phyloP scores from a whole-genome alignment of 2,113 vertebrate species.

The Echinops telfairi region DNA sequence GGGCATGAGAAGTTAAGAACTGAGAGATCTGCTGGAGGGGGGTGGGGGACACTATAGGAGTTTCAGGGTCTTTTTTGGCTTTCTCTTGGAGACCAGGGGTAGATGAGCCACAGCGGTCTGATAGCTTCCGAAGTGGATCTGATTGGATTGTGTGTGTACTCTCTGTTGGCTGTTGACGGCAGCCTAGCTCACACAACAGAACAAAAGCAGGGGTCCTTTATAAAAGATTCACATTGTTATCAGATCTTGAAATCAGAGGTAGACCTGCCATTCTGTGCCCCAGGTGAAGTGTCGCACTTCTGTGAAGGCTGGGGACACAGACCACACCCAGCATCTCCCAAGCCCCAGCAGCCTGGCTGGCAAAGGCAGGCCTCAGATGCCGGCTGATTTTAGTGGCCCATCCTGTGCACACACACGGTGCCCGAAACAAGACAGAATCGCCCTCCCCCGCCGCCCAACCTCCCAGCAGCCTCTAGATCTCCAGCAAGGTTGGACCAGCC shows the following conservation, averaged over 20 bases:
- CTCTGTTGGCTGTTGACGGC: not conserved
- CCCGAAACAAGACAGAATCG: not conserved
- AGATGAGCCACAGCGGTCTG: not conserved
- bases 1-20: not conserved
- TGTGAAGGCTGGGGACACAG: not conserved
- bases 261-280: not conserved
- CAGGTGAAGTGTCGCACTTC: not conserved
- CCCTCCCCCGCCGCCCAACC: too few species aligned
- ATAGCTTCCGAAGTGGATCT: slow-evolving; percentile 21
- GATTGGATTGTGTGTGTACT: not conserved
- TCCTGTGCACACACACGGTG: not conserved
- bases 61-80: not conserved
- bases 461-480: not conserved
- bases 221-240: not conserved
- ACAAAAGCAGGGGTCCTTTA: not conserved
- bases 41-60: not conserved
- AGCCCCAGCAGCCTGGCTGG: not conserved
- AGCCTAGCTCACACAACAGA: not conserved
- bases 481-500: not conserved
- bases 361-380: not conserved
- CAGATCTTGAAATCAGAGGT: not conserved
- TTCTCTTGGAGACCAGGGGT: slow-evolving; percentile 1
- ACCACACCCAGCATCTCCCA: not conserved
- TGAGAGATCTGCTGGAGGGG: not conserved
- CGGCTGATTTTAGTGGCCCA: not conserved